These are phyloP conservation scores for Bubo scandiacus DNA, from an alignment of 2,113 vertebrate genomes.

Conservation along the genomic window DNA sequence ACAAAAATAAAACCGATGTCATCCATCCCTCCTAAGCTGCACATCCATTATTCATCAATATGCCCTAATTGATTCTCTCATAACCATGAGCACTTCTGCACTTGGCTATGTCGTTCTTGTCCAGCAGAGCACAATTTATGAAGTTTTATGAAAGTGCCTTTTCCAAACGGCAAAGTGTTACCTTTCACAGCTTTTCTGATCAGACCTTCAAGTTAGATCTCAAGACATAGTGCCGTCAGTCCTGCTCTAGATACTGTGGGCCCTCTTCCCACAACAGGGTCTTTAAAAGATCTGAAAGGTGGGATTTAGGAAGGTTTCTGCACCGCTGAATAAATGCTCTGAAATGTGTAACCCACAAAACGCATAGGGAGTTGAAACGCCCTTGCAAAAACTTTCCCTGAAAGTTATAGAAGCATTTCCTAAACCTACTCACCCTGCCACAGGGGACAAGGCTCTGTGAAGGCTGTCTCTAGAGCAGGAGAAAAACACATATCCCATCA, in stretches of 20 bases:
- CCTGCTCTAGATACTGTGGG: background rate
- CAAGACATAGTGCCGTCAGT: background rate
- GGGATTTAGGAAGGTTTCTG: background rate
- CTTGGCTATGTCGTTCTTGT: slow-evolving; percentile 6
- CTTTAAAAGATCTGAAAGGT: background rate
- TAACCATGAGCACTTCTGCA: slow-evolving; percentile 44
- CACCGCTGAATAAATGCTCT: background rate
- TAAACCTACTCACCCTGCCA: background rate
- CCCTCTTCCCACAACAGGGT: background rate
- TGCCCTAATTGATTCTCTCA: slow-evolving; percentile 56
- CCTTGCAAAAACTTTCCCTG: background rate
- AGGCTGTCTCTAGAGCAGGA: background rate
- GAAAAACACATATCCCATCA: background rate
- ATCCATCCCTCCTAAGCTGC: slow-evolving; percentile 49
- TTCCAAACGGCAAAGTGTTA: background rate
- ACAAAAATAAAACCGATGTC: slow-evolving; percentile 60
- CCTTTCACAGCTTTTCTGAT: background rate
- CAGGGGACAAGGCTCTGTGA: background rate
- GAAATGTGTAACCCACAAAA: background rate
- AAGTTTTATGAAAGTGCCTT: background rate
- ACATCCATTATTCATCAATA: slow-evolving; percentile 61
- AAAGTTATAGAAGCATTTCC: background rate
- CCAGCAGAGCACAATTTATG: slow-evolving; percentile 18
- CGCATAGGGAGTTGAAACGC: background rate
- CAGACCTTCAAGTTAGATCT: background rate